phyloP scores from a whole-genome alignment of 2,797 vertebrate genomes.

The Tolypeutes matacus region DNA sequence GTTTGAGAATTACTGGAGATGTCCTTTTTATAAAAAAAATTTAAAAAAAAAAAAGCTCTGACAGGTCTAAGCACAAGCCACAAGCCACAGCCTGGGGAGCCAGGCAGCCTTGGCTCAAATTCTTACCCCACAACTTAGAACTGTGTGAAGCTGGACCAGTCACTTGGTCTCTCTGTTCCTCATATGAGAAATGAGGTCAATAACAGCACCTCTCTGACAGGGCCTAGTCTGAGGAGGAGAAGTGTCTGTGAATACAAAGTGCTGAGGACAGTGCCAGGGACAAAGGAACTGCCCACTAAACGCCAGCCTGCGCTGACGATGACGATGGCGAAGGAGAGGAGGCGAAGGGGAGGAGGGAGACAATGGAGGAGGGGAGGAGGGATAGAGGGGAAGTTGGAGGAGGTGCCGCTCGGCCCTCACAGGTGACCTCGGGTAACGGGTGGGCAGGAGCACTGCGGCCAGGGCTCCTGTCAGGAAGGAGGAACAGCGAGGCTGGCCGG shows the following conservation, averaged over 20 bases:
- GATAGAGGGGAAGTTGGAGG: no score
- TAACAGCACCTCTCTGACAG: not conserved
- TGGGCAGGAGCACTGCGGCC: not conserved
- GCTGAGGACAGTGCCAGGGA: not conserved
- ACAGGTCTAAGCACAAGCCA: not conserved
- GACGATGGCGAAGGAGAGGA: not conserved
- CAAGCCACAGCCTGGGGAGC: not conserved
- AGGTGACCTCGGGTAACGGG: not conserved
- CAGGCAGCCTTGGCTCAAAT: not conserved
- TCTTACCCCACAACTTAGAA: not conserved
- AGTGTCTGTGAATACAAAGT: not conserved
- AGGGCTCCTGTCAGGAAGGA: not conserved
- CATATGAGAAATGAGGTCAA: not conserved
- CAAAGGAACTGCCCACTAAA: not conserved
- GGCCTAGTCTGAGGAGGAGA: not conserved
- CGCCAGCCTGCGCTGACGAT: no score
- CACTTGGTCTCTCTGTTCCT: not conserved
- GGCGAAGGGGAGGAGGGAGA: not conserved
- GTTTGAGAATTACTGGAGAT: not conserved
- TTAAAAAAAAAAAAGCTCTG: not conserved
- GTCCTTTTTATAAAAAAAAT: not conserved
- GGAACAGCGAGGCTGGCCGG: not conserved
- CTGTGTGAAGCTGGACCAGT: not conserved
- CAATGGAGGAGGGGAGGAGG: accelerated
- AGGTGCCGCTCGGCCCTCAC: not conserved